Base-by-base conservation (phyloP, 1,140 invertebrate species). In the Doryteuthis pealeii region DNA sequence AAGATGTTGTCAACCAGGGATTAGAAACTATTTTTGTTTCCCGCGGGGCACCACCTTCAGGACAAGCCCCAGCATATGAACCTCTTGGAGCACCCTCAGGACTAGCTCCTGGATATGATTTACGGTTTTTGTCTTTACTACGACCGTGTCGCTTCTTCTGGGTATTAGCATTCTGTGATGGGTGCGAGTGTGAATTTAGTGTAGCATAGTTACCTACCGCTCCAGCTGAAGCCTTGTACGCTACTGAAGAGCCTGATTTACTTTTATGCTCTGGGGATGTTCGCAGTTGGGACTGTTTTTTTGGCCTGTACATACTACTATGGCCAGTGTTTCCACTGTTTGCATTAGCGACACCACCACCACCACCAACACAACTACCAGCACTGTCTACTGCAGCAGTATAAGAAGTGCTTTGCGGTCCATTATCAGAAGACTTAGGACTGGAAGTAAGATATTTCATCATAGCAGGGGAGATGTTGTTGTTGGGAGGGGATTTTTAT, bases 71-170 rank as follows among this genome's bases (percentile, higher is more conserved):
- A 68, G 66, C 22, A 32, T 68, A 68, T 32, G 66, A 68, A 10
- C 35, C 35, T 10, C 54, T 62, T 62, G 54, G 54, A 18, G 66
- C 18, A 18, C 15, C 18, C 18, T 68, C 66, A 28, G 66, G 66
- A 32, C 66, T 68, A 30, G 66, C 66, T 22, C 66, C 66, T 28
- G 66, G 66, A 32, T 68, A 68, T 32, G 66, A 68, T 31, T 68
- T 68, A 18, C 66, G 28, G 30, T 68, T 68, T 33, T 68, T 68
- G 10, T 68, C 66, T 31, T 68, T 68, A 32, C 32, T 68, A 32
- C 66, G 30, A 68, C 22, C 54, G 54, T 62, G 54, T 62, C 18
- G 10, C 18, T 62, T 62, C 18, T 62, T 62, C 26, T 22, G 54
- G 35, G 35, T 40, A 40, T 40, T 40, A 3, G 35, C 10, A 10